phyloP scores from a whole-genome alignment of 1,140 invertebrate genomes.

The Zeugodacus cucurbitae region DNA sequence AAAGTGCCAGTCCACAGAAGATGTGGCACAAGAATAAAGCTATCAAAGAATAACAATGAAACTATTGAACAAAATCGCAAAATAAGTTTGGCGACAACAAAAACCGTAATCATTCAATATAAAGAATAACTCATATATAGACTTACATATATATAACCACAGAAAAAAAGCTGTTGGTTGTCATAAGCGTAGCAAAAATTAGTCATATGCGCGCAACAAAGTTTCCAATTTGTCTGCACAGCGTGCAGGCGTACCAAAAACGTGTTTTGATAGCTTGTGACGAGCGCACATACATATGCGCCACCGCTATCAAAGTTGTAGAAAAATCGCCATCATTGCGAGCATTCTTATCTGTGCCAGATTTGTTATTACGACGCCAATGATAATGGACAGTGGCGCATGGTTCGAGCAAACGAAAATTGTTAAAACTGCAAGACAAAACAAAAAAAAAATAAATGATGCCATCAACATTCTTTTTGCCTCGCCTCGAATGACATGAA shows the following conservation, averaged over 20 bases:
- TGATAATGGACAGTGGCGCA: not conserved
- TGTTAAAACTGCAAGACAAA: not conserved
- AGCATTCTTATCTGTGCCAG: not conserved
- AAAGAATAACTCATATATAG: no score
- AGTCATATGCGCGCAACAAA: not conserved
- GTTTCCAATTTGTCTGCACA: not conserved
- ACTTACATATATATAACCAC: no score
- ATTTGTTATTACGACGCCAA: not conserved
- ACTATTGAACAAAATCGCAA: conserved; percentile 8
- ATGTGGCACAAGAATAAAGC: not conserved
- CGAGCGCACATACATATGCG: not conserved
- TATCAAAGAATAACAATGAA: conserved; percentile 25
- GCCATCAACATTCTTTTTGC: not conserved
- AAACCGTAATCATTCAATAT: not conserved
- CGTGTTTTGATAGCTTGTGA: not conserved
- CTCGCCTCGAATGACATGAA: not conserved
- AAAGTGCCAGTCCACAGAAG: not conserved
- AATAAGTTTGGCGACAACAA: not conserved
- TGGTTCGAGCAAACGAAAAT: not conserved
- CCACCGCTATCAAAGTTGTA: not conserved
- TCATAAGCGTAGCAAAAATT: not conserved
- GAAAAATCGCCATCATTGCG: not conserved
- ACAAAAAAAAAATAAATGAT: not conserved
- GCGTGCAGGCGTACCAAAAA: not conserved
- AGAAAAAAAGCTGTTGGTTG: not conserved